phyloP scores from a whole-genome alignment of 2,113 vertebrate species.

The Speoplatyrhinus poulsoni region DNA sequence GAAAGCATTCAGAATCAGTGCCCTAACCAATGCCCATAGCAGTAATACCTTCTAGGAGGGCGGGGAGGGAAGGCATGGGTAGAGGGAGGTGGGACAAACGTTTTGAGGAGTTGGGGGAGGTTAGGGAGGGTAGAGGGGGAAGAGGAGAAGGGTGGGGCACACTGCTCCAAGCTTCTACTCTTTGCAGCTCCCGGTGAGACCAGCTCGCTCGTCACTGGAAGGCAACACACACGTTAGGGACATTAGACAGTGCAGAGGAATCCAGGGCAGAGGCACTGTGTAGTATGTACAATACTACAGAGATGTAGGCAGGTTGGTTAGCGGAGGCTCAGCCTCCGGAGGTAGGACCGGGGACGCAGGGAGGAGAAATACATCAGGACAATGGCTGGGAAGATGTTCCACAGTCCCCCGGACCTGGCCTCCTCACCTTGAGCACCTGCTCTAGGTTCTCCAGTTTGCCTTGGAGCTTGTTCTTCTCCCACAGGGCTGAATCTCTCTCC shows the following conservation, averaged over 20 bases:
- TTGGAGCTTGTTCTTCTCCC: conserved; percentile 88
- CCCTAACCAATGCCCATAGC: conserved; percentile 51
- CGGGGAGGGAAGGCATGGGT: conserved; percentile 31
- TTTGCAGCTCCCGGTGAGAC: conserved; percentile 70
- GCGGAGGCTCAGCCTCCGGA: conserved; percentile 34
- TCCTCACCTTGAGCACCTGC: conserved; percentile 96
- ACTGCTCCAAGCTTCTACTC: conserved; percentile 65
- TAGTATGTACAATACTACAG: not conserved
- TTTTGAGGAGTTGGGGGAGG: not conserved
- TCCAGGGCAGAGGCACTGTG: not conserved
- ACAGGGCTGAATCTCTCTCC: conserved; percentile 86
- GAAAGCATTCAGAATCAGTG: conserved; percentile 60
- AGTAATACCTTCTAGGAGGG: conserved; percentile 68
- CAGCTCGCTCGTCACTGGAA: conserved; percentile 69
- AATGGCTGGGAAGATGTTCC: not conserved
- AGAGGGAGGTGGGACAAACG: not conserved
- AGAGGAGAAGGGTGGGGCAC: conserved; percentile 34
- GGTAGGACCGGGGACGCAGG: conserved; percentile 10
- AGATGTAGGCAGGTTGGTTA: not conserved
- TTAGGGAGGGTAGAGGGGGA: conserved; percentile 11
- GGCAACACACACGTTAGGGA: conserved; percentile 72
- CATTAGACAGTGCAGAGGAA: conserved; percentile 53
- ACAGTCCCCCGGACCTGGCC: conserved; percentile 5
- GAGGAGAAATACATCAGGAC: conserved; percentile 16
- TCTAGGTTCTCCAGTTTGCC: conserved; percentile 99